These are phyloP conservation scores for Netelia virgata DNA, from an alignment of 2,888 invertebrate genomes.

Conservation along the genomic window DNA sequence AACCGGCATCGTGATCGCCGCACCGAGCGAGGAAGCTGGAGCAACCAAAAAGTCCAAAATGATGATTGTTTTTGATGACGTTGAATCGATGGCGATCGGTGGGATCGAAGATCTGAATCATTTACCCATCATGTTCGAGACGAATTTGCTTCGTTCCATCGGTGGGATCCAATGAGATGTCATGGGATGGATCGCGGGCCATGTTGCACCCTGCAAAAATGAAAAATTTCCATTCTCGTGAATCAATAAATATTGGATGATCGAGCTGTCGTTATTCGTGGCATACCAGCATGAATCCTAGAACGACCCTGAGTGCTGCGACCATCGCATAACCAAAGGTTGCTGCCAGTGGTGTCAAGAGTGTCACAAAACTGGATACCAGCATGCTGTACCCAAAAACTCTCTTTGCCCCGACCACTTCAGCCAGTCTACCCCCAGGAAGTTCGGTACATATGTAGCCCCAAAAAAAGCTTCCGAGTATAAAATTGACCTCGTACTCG, in stretches of 20 bases:
- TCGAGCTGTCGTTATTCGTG: conserved; percentile 10
- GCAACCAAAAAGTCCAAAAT: conserved; percentile 38
- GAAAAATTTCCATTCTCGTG: neutral
- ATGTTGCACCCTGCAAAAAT: conserved; percentile 90
- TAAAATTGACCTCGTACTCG: conserved; percentile 91
- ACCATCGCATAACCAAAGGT: conserved; percentile 89
- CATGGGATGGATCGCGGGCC: conserved; percentile 97
- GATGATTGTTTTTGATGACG: conserved; percentile 49
- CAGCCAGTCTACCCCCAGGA: conserved; percentile 94
- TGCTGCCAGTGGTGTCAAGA: conserved; percentile 92
- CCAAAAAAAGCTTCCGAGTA: conserved; percentile 96
- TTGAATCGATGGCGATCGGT: neutral
- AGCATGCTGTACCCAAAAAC: conserved; percentile 96
- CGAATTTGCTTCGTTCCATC: conserved; percentile 96
- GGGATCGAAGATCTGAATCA: neutral
- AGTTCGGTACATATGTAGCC: conserved; percentile 96
- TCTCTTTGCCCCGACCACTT: conserved; percentile 92
- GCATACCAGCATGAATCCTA: conserved; percentile 90
- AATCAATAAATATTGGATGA: conserved; percentile 12
- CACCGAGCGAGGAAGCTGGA: conserved; percentile 95
- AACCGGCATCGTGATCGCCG: conserved; percentile 95
- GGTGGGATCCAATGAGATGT: conserved; percentile 98
- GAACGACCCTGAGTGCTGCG: conserved; percentile 90
- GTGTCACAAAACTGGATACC: conserved; percentile 92
- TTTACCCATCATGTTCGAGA: conserved; percentile 96